phyloP scores from a whole-genome alignment of 2,113 vertebrate species.

The Gobius niger region DNA sequence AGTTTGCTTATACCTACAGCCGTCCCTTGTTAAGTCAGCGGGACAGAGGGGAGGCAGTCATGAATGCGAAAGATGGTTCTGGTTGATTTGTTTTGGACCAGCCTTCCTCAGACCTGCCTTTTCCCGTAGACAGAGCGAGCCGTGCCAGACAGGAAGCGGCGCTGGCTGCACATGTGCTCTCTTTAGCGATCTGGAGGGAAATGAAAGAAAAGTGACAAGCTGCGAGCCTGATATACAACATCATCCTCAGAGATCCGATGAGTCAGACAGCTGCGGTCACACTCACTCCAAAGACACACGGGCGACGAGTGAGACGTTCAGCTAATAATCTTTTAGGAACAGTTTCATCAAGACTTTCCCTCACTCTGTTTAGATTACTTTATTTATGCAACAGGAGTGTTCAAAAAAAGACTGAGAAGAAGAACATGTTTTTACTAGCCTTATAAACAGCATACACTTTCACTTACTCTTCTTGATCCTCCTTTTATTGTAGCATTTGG shows the following conservation, averaged over 20 bases:
- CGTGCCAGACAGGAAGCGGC: constrained; percentile 70
- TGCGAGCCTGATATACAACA: constrained; percentile 53
- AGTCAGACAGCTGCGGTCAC: constrained; percentile 49
- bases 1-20: too few relatives aligned
- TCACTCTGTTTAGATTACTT: constrained; percentile 19
- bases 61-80: too few relatives aligned
- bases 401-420: too few relatives aligned
- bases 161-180: constrained; percentile 51
- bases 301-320: constrained; percentile 12
- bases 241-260: constrained; percentile 40
- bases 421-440: too few relatives aligned
- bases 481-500: constrained; percentile 43
- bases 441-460: constrained; percentile 9
- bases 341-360: constrained; percentile 12
- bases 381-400: too few relatives aligned
- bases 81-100: too few relatives aligned
- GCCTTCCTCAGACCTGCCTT: constrained; percentile 35
- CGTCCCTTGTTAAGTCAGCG: too few relatives aligned
- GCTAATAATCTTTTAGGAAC: constrained; percentile 12
- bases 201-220: constrained; percentile 65
- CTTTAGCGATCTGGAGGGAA: constrained; percentile 52
- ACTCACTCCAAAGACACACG: constrained; percentile 24
- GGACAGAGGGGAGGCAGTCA: too few relatives aligned
- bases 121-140: constrained; percentile 59
- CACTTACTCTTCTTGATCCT: constrained; percentile 32